phyloP scores from a whole-genome alignment of 37 sponge, comb jelly and placozoan genomes.

The Oopsacas minuta region DNA sequence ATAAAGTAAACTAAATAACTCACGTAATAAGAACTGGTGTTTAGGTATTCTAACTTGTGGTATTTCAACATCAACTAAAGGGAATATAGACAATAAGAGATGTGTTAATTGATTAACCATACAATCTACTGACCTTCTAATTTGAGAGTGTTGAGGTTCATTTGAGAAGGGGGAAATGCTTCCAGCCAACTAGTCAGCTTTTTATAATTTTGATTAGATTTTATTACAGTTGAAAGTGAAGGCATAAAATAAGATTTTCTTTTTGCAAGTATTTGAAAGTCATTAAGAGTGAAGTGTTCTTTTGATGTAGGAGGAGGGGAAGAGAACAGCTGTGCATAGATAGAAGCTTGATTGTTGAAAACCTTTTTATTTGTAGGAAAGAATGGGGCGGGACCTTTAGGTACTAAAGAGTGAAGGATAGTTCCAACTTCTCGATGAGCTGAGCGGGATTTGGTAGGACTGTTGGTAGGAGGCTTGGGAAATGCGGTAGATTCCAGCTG shows the following conservation, averaged over 20 bases:
- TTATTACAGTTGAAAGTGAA: neutral
- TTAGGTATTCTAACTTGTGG: constrained; percentile 5
- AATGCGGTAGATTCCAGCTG: neutral
- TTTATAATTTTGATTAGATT: constrained; percentile 10
- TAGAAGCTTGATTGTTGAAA: constrained; percentile 10
- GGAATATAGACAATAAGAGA: neutral
- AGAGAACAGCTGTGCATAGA: neutral
- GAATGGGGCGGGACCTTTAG: neutral
- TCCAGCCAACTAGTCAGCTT: constrained; percentile 11
- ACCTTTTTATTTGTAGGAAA: constrained; percentile 4
- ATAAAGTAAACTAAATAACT: neutral
- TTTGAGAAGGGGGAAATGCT: constrained; percentile 6
- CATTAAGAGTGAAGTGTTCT: neutral
- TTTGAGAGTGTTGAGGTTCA: neutral
- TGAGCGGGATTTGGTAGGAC: neutral
- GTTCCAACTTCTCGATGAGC: neutral
- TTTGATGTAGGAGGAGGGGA: neutral
- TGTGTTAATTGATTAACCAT: neutral
- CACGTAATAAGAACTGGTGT: neutral
- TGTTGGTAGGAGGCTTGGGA: neutral
- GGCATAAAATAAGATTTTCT: neutral
- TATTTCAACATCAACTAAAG: neutral
- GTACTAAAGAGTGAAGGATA: neutral
- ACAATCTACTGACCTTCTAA: neutral
- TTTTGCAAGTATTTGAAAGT: neutral